Base-by-base conservation (phyloP, 2,113 vertebrate species). In the Leptosomus discolor region DNA sequence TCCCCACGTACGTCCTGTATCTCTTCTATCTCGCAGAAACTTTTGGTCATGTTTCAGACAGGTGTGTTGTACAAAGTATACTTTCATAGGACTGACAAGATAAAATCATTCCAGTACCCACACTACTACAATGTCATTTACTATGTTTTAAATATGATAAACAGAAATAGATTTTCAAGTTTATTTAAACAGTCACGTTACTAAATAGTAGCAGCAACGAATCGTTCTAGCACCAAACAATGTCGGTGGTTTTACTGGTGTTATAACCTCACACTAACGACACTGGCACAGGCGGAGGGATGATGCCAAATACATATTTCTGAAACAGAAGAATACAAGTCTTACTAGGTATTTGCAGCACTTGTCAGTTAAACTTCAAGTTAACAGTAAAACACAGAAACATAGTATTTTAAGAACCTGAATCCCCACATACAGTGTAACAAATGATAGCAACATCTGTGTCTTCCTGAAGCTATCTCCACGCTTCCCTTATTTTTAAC, bases 251-350 rank as follows among this genome's bases (percentile, higher is more conserved):
- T 86, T 92, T 79, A 71, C 63, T 90, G 58, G 39, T 39, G 39
- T 86, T 61, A 78, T 24, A 93, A 90, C 58, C 64, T 92, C 68
- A 76, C 67, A 86, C 90, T 91, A 93, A 74, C 34, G 73, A 48
- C 76, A 91, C 80, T 61, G 56, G 74, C 81, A 96, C 27, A 91
- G 75, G 80, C 8, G 22, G 41, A 94, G 74, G 26, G 70, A 78
- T 80, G 46, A 87, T 85, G 65, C 83, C 93, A 95, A 91, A 87
- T 30, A 85, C 5, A 1, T 67, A 86, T 58, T 92, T 94, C 94
- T 96, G 86, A 95, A 96, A 92, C 12, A 91, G 71, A 95, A 92
- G 70, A 91, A 94, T 77, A 86, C 32, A 96, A 46, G 78, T 83
- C 88, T 94, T 88, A 94, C 78, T 77, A 39, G 8, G 34, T 56